Percentiles rank a stretch among this genome's conserved stretches.
phyloP scores from a whole-genome alignment of 2,888 invertebrate genomes.

The Parnassius glacialis region DNA sequence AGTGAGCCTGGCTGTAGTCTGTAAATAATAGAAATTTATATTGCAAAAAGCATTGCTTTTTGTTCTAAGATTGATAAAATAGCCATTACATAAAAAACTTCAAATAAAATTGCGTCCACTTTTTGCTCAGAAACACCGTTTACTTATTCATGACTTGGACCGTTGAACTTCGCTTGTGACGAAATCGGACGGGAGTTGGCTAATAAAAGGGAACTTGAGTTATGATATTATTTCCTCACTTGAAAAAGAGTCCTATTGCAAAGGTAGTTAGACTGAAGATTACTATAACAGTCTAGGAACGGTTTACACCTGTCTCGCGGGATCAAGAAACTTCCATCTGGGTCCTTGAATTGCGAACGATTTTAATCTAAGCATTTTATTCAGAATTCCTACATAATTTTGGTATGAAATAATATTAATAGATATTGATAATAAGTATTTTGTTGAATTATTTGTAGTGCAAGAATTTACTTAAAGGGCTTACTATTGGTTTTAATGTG shows the following conservation, averaged over 20 bases:
- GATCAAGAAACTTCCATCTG: constrained; percentile 70
- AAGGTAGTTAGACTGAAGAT: constrained; percentile 42
- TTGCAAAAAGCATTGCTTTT: background rate
- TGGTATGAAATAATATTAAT: background rate
- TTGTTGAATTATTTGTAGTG: too few relatives aligned
- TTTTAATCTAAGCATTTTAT: constrained; percentile 9
- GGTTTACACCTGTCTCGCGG: constrained; percentile 65
- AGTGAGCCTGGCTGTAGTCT: too few relatives aligned
- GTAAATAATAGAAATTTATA: background rate
- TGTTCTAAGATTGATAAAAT: background rate
- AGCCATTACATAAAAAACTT: constrained; percentile 36
- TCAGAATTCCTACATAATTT: constrained; percentile 12
- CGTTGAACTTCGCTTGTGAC: constrained; percentile 42
- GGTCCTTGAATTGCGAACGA: constrained; percentile 35
- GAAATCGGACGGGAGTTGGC: constrained; percentile 55
- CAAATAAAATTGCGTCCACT: constrained; percentile 38
- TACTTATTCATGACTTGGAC: constrained; percentile 37
- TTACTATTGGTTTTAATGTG: constrained; percentile 29
- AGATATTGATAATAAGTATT: too few relatives aligned
- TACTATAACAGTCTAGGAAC: constrained; percentile 36
- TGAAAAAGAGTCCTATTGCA: constrained; percentile 47
- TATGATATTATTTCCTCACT: constrained; percentile 30
- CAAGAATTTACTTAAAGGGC: too few relatives aligned
- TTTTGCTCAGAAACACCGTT: constrained; percentile 42
- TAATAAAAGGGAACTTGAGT: constrained; percentile 57